A percentile compares a stretch with the other conserved stretches of the same genome.
Conservation (phyloP, 2,888 invertebrate genomes). For the Smittia sp. region DNA sequence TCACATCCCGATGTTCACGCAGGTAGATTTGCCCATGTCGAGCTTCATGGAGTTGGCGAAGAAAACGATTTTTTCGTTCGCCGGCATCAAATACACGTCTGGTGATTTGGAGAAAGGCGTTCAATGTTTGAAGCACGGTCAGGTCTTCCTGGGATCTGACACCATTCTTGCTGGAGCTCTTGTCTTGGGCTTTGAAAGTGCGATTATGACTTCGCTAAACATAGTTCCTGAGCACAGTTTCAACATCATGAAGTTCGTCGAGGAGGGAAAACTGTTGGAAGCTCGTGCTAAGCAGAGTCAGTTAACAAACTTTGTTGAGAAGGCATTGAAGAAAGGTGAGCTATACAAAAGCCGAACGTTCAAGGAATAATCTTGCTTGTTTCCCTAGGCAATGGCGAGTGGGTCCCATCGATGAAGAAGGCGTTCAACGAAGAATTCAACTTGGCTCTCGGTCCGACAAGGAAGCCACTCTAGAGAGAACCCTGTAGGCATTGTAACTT, state of each 20-base stretch:
- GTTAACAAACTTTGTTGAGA: constrained; percentile 45
- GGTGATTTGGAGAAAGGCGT: constrained; percentile 67
- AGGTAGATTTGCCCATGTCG: constrained; percentile 72
- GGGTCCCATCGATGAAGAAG: constrained; percentile 31
- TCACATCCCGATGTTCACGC: constrained; percentile 72
- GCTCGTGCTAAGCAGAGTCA: constrained; percentile 59
- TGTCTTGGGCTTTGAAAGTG: constrained; percentile 67
- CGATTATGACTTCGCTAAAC: constrained; percentile 69
- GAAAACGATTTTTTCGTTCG: constrained; percentile 66
- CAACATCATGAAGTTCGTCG: constrained; percentile 58
- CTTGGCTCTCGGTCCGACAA: background rate
- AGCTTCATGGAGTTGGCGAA: constrained; percentile 63
- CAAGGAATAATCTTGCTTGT: too few relatives aligned
- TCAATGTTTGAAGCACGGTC: constrained; percentile 58
- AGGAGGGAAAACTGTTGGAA: constrained; percentile 53
- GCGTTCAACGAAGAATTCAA: constrained; percentile 28
- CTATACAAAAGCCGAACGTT: too few relatives aligned
- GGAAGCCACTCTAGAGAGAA: constrained; percentile 7
- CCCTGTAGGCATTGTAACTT: too few relatives aligned
- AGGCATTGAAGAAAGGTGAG: background rate
- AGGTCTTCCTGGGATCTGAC: constrained; percentile 67
- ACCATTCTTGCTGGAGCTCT: constrained; percentile 63
- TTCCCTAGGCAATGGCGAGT: background rate
- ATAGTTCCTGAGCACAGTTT: constrained; percentile 61
- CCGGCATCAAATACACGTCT: constrained; percentile 80